These are phyloP conservation scores for Thermophis baileyi DNA, from an alignment of 2,113 vertebrate genomes.

Conservation along the genomic window DNA sequence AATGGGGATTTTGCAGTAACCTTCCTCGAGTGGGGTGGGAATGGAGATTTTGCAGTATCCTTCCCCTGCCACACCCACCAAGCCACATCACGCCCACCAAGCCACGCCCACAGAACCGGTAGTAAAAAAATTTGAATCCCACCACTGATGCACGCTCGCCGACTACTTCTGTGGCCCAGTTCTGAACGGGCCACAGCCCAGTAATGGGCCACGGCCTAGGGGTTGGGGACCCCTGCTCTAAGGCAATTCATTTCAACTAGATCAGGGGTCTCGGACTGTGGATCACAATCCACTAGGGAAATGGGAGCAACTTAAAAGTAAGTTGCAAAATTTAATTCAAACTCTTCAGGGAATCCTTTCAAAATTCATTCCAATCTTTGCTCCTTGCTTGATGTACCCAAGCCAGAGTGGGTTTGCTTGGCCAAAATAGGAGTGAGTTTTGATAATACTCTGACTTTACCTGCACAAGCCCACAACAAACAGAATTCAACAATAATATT, in stretches of 20 bases:
- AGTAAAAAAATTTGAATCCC: too few relatives aligned
- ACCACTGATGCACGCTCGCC: too few relatives aligned
- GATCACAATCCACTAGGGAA: too few relatives aligned
- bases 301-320: background rate
- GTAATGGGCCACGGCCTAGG: background rate
- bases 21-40: too few relatives aligned
- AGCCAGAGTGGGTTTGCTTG: background rate
- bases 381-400: background rate
- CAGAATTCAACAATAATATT: background rate
- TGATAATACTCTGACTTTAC: background rate
- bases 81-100: too few relatives aligned
- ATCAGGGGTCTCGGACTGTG: background rate
- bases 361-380: background rate
- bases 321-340: background rate
- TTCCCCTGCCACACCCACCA: too few relatives aligned
- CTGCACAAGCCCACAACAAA: background rate
- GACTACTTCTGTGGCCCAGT: too few relatives aligned
- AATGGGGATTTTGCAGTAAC: too few relatives aligned
- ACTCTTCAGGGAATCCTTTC: background rate
- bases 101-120: too few relatives aligned
- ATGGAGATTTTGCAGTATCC: too few relatives aligned
- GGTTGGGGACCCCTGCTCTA: background rate
- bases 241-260: background rate
- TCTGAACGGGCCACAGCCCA: too few relatives aligned
- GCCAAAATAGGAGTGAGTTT: background rate